These are phyloP conservation scores for Chouioia cunea DNA, from an alignment of 2,888 invertebrate species.

Conservation along the genomic window DNA sequence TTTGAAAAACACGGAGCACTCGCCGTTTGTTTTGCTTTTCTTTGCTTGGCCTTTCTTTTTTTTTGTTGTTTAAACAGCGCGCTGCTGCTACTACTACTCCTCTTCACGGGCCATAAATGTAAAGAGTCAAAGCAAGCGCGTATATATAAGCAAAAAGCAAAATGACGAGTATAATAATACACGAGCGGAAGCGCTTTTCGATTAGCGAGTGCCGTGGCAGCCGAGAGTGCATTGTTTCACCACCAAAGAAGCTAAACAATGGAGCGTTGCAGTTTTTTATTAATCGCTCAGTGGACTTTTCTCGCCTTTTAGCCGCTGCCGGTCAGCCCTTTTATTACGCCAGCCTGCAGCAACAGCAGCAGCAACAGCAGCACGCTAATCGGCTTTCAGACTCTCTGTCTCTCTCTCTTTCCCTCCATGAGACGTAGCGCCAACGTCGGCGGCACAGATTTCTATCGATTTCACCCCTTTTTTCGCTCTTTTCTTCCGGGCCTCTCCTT, in stretches of 20 bases:
- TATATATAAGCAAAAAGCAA: constrained; percentile 38
- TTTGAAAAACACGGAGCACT: neutral
- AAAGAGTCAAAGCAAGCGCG: constrained; percentile 30
- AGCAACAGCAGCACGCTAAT: constrained; percentile 33
- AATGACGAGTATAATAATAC: constrained; percentile 41
- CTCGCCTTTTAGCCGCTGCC: constrained; percentile 31
- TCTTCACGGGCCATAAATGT: constrained; percentile 31
- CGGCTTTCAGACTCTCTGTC: constrained; percentile 41
- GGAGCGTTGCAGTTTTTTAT: constrained; percentile 40
- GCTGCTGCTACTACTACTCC: no score
- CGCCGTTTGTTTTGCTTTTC: constrained; percentile 22
- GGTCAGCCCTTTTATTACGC: constrained; percentile 44
- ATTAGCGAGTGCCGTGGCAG: constrained; percentile 46
- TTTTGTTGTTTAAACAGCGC: constrained; percentile 11
- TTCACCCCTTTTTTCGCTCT: constrained; percentile 18
- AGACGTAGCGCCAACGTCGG: constrained; percentile 31
- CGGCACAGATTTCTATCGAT: constrained; percentile 46
- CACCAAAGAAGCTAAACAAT: constrained; percentile 25
- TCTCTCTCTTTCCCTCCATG: constrained; percentile 1
- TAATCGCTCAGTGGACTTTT: constrained; percentile 34
- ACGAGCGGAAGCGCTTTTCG: constrained; percentile 53
- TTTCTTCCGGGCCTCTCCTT: neutral
- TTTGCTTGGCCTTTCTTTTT: constrained; percentile 11
- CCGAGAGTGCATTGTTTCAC: constrained; percentile 26
- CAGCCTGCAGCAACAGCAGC: constrained; percentile 30